Base-by-base conservation (phyloP, 2,797 vertebrate species). In the Aeoliscus strigatus region DNA sequence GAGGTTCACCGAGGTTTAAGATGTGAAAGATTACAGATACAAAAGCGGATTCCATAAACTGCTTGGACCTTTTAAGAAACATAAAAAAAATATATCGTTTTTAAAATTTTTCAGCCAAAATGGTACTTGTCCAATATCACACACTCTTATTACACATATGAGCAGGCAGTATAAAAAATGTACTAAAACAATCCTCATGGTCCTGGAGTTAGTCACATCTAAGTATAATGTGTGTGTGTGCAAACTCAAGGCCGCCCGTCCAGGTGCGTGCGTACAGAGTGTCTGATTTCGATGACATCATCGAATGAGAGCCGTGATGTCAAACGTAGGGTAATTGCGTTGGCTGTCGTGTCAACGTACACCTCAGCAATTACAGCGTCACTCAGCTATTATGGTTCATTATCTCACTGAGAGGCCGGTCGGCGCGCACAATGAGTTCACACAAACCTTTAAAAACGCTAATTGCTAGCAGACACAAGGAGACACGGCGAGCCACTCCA, bases 381-480 rank as follows among this genome's bases (percentile, higher is more conserved):
- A 80, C 76, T 85, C 78, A 77, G 35, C 35, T 53, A 86, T 84
- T 87, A 87, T 75, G 70, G 66, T 49, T 81, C 73, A 86, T 84
- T 85, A 84, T 82, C 80, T 82, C 51, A 61, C 36, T n/a, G 51
- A 81, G 66, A 69, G 66, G 67, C 47, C 58, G 31, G 70, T n/a
- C 73, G 72, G 69, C 66, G 70, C 65, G 80, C 81, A 84, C 74
- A 84, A 81, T 75, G 67, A 70, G 59, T 48, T 74, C 38, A 53
- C 75, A 75, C 73, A 75, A 82, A 81, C 60, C n/a, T n/a, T n/a
- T n/a, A 62, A 66, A 39, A 54, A 60, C 41, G 52, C 73, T 85
- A 84, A 86, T 86, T 80, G 80, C 69, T 83, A 74, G 46, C 83
- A 87, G 81, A 77, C 73, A 75, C 68, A 68, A 69, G 59, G 34